These are phyloP conservation scores for Sebastes jordani DNA, from an alignment of 2,797 vertebrate genomes.

Conservation along the genomic window DNA sequence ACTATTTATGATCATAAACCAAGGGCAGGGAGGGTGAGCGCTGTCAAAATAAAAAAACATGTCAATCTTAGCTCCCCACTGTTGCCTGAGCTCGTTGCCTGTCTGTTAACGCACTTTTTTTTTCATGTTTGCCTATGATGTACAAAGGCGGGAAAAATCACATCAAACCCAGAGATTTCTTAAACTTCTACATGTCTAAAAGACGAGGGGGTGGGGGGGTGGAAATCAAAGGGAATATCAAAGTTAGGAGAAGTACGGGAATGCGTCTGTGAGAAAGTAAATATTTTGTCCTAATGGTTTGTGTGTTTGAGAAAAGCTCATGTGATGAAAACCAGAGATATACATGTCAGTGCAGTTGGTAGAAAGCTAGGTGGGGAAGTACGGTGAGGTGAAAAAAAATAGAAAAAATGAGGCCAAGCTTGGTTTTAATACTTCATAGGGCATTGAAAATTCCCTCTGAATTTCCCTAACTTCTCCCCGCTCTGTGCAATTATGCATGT, in stretches of 20 bases:
- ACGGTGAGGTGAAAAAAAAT: slow-evolving; percentile 40
- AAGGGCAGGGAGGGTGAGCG: slow-evolving; percentile 71
- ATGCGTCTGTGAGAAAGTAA: slow-evolving; percentile 72
- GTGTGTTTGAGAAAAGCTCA: slow-evolving; percentile 58
- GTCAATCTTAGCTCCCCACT: slow-evolving; percentile 79
- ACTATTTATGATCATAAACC: slow-evolving; percentile 84
- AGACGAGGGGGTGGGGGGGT: neutral
- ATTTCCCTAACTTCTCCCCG: slow-evolving; percentile 71
- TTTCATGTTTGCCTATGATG: slow-evolving; percentile 78
- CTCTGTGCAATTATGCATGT: slow-evolving; percentile 81
- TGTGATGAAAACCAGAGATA: slow-evolving; percentile 58
- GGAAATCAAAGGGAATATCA: slow-evolving; percentile 83
- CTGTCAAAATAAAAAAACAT: slow-evolving; percentile 83
- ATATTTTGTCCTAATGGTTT: slow-evolving; percentile 77
- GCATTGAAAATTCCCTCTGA: slow-evolving; percentile 81
- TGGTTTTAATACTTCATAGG: slow-evolving; percentile 77
- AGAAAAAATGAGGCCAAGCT: slow-evolving; percentile 60
- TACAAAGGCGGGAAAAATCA: slow-evolving; percentile 82
- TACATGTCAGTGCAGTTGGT: slow-evolving; percentile 30
- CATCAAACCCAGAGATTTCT: slow-evolving; percentile 74
- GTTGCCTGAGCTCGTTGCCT: slow-evolving; percentile 67
- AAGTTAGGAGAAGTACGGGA: slow-evolving; percentile 69
- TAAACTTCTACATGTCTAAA: slow-evolving; percentile 70
- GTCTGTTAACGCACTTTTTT: slow-evolving; percentile 73
- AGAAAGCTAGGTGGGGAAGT: slow-evolving; percentile 63